Evolutionary conservation across 1,140 invertebrate genomes (phyloP).

Genomic region (Choristoneura fumiferana): DNA sequence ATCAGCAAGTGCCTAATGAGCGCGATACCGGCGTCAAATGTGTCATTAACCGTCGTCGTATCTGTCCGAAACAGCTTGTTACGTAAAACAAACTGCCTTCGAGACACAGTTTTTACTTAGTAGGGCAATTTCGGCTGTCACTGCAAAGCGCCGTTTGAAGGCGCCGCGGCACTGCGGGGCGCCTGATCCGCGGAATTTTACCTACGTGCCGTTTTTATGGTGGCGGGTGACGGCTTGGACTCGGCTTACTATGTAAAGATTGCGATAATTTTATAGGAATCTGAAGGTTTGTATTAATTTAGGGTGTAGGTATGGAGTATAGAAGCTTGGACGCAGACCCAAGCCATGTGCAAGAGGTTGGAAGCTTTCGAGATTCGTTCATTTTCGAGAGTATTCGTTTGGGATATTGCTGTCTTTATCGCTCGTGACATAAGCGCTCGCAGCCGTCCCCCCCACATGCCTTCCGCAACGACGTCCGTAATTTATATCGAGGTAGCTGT

Average conservation of each 20-base stretch:
- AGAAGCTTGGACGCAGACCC: too few relatives aligned
- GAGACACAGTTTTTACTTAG: slow-evolving; percentile 27
- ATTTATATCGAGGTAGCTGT: too few relatives aligned
- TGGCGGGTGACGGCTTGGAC: slow-evolving; percentile 22
- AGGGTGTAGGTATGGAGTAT: too few relatives aligned
- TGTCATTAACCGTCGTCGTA: slow-evolving; percentile 44
- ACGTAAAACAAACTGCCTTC: slow-evolving; percentile 68
- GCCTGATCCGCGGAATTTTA: slow-evolving; percentile 60
- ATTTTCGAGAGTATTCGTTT: too few relatives aligned
- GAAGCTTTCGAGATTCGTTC: too few relatives aligned
- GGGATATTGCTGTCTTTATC: too few relatives aligned
- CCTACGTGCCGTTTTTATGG: slow-evolving; percentile 52
- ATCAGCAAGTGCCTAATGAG: slow-evolving; percentile 31
- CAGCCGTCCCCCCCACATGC: too few relatives aligned
- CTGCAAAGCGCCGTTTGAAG: slow-evolving; percentile 49
- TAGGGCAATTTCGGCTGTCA: slow-evolving; percentile 70
- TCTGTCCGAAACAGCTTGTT: slow-evolving; percentile 54
- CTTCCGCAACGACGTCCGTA: too few relatives aligned
- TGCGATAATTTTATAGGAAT: slow-evolving; percentile 3
- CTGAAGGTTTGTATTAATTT: too few relatives aligned
- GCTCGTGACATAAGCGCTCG: too few relatives aligned
- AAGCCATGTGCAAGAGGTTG: too few relatives aligned
- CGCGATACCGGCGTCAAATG: slow-evolving; percentile 45
- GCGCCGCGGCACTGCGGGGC: slow-evolving; percentile 56
- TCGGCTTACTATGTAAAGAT: slow-evolving; percentile 5